Percentiles rank a stretch among this genome's conserved stretches.
phyloP scores from a whole-genome alignment of 2,888 invertebrate genomes.

The Lymantria monacha region DNA sequence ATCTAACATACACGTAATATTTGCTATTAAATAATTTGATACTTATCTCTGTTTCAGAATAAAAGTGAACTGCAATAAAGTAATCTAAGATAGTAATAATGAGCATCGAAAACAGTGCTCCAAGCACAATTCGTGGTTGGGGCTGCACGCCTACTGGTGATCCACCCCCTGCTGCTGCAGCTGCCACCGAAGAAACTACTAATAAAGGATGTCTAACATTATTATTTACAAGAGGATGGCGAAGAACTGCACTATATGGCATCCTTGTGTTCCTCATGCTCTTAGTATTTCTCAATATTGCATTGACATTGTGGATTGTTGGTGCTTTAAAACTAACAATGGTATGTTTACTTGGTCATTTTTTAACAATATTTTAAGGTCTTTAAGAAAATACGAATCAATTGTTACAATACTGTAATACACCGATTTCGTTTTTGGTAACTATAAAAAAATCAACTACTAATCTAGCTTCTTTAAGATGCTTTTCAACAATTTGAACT shows the following conservation, averaged over 20 bases:
- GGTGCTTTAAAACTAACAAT: constrained; percentile 96
- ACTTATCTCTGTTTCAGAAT: constrained; percentile 45
- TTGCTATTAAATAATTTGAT: too few species aligned
- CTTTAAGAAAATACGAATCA: too few species aligned
- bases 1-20: too few species aligned
- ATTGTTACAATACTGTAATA: too few species aligned
- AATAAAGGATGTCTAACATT: constrained; percentile 50
- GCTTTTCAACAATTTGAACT: too few species aligned
- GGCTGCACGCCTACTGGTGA: constrained; percentile 71
- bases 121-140: constrained; percentile 64
- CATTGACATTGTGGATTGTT: constrained; percentile 97
- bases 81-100: constrained; percentile 27
- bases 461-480: too few species aligned
- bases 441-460: too few species aligned
- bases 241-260: constrained; percentile 94
- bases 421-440: too few species aligned
- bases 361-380: too few species aligned
- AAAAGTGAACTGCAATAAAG: constrained; percentile 14
- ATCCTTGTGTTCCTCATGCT: constrained; percentile 92
- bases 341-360: constrained; percentile 82
- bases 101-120: constrained; percentile 50
- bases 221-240: constrained; percentile 87
- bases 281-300: constrained; percentile 95
- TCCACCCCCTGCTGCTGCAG: constrained; percentile 47
- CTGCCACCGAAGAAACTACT: constrained; percentile 30